Conservation (phyloP, 2,113 vertebrate genomes). For the Centropus bengalensis region DNA sequence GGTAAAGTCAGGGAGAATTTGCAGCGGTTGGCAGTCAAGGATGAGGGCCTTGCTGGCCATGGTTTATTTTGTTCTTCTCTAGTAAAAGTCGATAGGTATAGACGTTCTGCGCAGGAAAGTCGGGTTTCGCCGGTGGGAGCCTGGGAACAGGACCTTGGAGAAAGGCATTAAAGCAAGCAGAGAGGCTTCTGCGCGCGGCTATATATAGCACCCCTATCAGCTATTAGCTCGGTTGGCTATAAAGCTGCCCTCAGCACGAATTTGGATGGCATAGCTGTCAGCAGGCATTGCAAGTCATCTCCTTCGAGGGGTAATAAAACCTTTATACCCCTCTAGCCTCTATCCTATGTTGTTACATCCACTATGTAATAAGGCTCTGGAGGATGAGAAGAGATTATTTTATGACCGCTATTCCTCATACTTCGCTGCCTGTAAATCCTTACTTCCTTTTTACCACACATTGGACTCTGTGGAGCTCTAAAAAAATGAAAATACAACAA, state of each 20-base stretch:
- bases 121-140: no score
- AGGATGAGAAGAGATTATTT: not conserved
- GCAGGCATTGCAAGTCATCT: not conserved
- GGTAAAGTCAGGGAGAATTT: not conserved
- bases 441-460: not conserved
- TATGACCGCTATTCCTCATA: not conserved
- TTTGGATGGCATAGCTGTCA: not conserved
- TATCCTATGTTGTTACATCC: not conserved
- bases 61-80: not conserved
- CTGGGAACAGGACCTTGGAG: not conserved
- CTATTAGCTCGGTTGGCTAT: fast-evolving
- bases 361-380: not conserved
- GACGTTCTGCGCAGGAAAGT: not conserved
- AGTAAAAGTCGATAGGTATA: not conserved
- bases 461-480: not conserved
- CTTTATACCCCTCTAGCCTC: not conserved
- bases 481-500: not conserved
- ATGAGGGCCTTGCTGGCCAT: fast-evolving
- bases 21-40: not conserved
- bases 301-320: not conserved
- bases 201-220: fast-evolving
- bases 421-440: not conserved
- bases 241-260: not conserved
- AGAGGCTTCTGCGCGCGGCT: not conserved
- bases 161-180: not conserved